These are phyloP conservation scores for Iselma pallidipennis DNA, from an alignment of 2,888 invertebrate species.

Conservation along the genomic window DNA sequence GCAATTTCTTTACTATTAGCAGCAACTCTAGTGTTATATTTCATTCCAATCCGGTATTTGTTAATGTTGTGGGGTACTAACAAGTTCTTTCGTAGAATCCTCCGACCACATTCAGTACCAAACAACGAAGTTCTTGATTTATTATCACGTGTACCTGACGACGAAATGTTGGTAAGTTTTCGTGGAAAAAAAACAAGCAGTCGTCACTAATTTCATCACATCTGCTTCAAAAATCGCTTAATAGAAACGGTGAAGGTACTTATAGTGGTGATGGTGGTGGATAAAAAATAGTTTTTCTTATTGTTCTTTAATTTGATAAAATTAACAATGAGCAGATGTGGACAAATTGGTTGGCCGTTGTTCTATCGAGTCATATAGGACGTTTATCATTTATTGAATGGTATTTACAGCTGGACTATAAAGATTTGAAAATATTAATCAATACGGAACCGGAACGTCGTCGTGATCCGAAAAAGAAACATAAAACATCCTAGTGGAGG, in stretches of 20 bases:
- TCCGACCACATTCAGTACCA: constrained; percentile 91
- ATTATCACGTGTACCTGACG: constrained; percentile 91
- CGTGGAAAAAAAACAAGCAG: neutral
- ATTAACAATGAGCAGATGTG: constrained; percentile 43
- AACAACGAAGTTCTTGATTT: constrained; percentile 97
- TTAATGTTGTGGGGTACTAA: constrained; percentile 92
- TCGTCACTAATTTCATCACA: constrained; percentile 27
- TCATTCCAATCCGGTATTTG: constrained; percentile 86
- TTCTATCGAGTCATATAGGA: constrained; percentile 48
- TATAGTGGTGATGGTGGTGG: constrained; percentile 3
- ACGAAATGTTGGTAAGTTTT: constrained; percentile 83
- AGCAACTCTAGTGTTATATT: constrained; percentile 80
- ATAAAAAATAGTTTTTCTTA: neutral
- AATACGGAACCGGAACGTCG: constrained; percentile 61
- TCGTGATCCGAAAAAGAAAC: constrained; percentile 69
- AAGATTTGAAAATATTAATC: constrained; percentile 70
- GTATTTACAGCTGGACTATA: constrained; percentile 66
- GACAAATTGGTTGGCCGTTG: constrained; percentile 50
- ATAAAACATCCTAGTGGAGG: constrained; percentile 68
- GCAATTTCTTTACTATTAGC: constrained; percentile 78
- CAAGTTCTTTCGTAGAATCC: constrained; percentile 92
- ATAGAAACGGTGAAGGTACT: neutral
- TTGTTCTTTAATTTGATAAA: neutral
- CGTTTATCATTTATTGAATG: constrained; percentile 51
- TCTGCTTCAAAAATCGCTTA: constrained; percentile 26